These are phyloP conservation scores for Agrotis ipsilon DNA, from an alignment of 2,888 invertebrate species.

Conservation along the genomic window DNA sequence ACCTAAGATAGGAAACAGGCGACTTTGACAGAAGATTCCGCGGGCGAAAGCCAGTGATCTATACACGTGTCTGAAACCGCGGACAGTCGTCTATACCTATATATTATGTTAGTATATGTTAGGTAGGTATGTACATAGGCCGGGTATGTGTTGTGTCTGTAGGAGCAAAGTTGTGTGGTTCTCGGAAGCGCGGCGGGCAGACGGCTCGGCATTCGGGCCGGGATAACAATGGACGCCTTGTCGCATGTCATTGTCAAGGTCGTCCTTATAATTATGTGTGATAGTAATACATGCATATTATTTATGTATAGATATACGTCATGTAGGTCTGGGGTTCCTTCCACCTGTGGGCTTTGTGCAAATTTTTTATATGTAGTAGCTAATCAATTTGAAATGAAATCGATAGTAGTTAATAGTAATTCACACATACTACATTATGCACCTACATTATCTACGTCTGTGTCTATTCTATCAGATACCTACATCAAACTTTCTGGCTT, in stretches of 20 bases:
- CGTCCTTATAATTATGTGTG: slow-evolving; percentile 3
- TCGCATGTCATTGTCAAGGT: slow-evolving; percentile 51
- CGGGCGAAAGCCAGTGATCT: neutral
- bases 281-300: slow-evolving; percentile 8
- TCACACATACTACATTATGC: too few species aligned
- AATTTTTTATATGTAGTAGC: neutral
- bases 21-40: neutral
- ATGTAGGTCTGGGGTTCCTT: neutral
- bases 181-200: slow-evolving; percentile 52
- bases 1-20: neutral
- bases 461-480: neutral
- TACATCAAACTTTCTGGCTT: neutral
- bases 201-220: slow-evolving; percentile 53
- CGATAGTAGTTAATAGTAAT: too few species aligned
- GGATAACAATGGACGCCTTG: slow-evolving; percentile 48
- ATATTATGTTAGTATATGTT: neutral
- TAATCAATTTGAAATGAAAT: too few species aligned
- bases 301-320: neutral
- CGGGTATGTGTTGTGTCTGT: slow-evolving; percentile 3
- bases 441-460: too few species aligned
- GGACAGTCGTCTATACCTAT: neutral
- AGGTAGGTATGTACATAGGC: too few species aligned
- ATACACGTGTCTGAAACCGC: neutral
- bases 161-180: slow-evolving; percentile 9
- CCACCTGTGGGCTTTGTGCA: too few species aligned